Conservation (phyloP, 2,797 vertebrate genomes). For the Nyctibius grandis region DNA sequence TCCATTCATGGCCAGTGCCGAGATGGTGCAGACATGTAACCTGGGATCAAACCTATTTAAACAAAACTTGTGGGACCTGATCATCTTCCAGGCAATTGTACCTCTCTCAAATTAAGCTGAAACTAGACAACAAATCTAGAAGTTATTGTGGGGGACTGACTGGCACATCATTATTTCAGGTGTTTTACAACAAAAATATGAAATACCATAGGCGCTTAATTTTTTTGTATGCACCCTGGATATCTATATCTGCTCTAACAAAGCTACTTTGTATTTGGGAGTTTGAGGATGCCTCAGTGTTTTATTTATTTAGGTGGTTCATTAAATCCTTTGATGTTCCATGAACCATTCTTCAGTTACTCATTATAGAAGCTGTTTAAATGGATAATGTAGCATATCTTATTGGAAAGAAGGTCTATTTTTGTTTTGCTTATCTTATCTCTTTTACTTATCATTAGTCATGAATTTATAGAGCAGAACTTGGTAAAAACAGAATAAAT, state of each 20-base stretch:
- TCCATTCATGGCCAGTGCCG: neutral
- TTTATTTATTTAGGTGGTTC: constrained; percentile 35
- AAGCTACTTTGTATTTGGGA: neutral
- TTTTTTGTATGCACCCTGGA: neutral
- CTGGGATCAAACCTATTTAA: neutral
- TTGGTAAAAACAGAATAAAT: neutral
- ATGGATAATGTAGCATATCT: constrained; percentile 39
- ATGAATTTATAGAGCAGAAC: constrained; percentile 43
- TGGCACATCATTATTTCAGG: neutral
- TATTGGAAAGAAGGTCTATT: constrained; percentile 20
- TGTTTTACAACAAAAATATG: neutral
- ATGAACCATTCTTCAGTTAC: neutral
- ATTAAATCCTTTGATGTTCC: constrained; percentile 51
- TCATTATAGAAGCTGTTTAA: constrained; percentile 15
- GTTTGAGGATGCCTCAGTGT: neutral
- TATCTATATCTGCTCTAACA: neutral
- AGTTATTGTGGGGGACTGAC: fast-evolving
- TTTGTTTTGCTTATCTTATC: constrained; percentile 54
- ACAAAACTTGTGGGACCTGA: neutral
- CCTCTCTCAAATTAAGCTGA: neutral
- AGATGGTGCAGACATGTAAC: neutral
- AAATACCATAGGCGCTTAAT: neutral
- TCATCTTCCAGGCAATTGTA: neutral
- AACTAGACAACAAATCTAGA: neutral
- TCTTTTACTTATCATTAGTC: constrained; percentile 53